phyloP scores from a whole-genome alignment of 1,140 invertebrate genomes.

The Episyrphus balteatus region DNA sequence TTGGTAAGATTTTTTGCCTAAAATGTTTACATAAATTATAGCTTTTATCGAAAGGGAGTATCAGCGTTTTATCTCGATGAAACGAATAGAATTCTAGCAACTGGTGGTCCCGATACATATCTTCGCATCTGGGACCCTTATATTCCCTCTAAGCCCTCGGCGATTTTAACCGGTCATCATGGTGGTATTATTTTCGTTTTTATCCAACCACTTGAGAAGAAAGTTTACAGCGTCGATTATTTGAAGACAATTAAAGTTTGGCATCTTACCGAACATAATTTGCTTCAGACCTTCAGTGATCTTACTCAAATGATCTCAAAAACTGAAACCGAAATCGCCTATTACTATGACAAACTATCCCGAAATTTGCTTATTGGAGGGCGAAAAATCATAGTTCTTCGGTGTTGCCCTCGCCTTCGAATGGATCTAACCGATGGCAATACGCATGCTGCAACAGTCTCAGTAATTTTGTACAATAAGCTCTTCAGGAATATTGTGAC shows the following conservation, averaged over 20 bases:
- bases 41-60: no score
- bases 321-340: constrained; percentile 44
- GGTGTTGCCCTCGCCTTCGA: constrained; percentile 48
- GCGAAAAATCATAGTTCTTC: constrained; percentile 45
- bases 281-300: constrained; percentile 47
- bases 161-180: constrained; percentile 54
- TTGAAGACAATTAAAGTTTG: constrained; percentile 61
- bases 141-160: constrained; percentile 48
- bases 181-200: constrained; percentile 53
- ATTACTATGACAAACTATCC: constrained; percentile 50
- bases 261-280: constrained; percentile 44
- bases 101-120: constrained; percentile 59
- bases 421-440: constrained; percentile 53
- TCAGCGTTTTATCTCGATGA: constrained; percentile 47
- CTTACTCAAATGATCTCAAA: constrained; percentile 44
- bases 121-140: constrained; percentile 68
- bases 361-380: constrained; percentile 51
- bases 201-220: constrained; percentile 55
- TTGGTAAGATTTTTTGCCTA: constrained; percentile 7
- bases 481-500: constrained; percentile 56
- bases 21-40: no score
- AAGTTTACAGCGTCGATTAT: constrained; percentile 53
- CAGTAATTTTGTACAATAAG: constrained; percentile 54
- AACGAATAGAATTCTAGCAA: constrained; percentile 47
- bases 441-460: constrained; percentile 51